Base-by-base conservation (phyloP, 2,888 invertebrate genomes). In the Drosophila parthenogenetica region DNA sequence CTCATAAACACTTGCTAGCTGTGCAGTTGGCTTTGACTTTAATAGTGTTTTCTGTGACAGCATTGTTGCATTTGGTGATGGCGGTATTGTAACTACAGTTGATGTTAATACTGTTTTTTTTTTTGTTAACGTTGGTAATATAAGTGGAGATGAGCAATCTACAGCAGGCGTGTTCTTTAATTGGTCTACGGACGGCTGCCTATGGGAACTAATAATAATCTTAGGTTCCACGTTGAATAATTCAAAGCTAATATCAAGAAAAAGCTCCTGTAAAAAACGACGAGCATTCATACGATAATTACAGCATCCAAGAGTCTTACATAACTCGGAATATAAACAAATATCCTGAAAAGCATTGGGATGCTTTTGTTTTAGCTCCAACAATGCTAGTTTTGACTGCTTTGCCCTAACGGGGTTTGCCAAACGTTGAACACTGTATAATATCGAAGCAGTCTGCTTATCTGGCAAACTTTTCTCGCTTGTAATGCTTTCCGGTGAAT, bases 291-390 rank as follows among this genome's bases (percentile, higher is more conserved):
- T 93, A 89, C 97, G 95, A 92, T 97, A 98, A 45, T 96, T 95
- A 91, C 95, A 96, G 58, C 95, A 94, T 0, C 96, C 95, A 61
- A 98, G 93, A 62, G 97, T 93, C 70, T 95, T 95, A 91, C 97
- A 96, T 13, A 98, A 95, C 92, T 99, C 98, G 0, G 98, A 98
- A 93, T 98, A 99, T 16, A 98, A 94, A 92, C 99, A 99, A 66
- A 97, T 93, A 90, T 97, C 97, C 92, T 97, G 95, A 92, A 96
- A 96, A 71, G 94, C 93, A 35, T 94, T 94, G 3, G 96, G 95
- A 91, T 95, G 94, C 39, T 94, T 94, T 88, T 96, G 96, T 87
- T 96, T 96, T 63, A 95, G 92, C 68, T 95, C 94, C 14, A 98
- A 93, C 72, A 98, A 93, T 16, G 95, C 95, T 89, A 97, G 96